Conservation (phyloP, 1,140 invertebrate genomes). For the Drosophila navojoa region DNA sequence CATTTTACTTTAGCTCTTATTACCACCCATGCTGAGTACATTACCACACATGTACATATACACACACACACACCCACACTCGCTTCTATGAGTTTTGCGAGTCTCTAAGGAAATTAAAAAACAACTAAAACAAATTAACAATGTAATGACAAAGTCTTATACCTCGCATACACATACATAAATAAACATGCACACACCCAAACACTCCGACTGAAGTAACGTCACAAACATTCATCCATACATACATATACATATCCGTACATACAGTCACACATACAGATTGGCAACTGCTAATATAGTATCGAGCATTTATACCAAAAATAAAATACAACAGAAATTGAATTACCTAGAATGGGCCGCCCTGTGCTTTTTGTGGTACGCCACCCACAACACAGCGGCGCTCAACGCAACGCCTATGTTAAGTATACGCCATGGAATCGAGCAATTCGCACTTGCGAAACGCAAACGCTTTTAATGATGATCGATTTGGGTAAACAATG, state of each 20-base stretch:
- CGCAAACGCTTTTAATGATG: slow-evolving; percentile 77
- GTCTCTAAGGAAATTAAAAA: slow-evolving; percentile 82
- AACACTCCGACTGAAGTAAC: not conserved
- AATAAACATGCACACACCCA: slow-evolving; percentile 4
- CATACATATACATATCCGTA: too few relatives aligned
- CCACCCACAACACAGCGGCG: not conserved
- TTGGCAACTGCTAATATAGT: slow-evolving; percentile 51
- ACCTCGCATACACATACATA: slow-evolving; percentile 3
- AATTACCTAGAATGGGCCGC: slow-evolving; percentile 63
- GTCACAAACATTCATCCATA: too few relatives aligned
- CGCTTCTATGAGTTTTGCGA: slow-evolving; percentile 74
- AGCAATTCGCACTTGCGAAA: slow-evolving; percentile 72
- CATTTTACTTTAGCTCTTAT: slow-evolving; percentile 80
- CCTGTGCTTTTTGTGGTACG: slow-evolving; percentile 32
- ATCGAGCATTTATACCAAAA: slow-evolving; percentile 59
- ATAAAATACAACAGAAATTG: slow-evolving; percentile 43
- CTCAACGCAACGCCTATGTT: slow-evolving; percentile 25
- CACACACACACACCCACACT: not conserved
- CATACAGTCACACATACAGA: slow-evolving; percentile 7
- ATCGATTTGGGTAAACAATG: slow-evolving; percentile 80
- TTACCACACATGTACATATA: slow-evolving; percentile 28
- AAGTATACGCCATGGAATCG: slow-evolving; percentile 73
- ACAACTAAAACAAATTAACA: slow-evolving; percentile 83
- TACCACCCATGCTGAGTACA: slow-evolving; percentile 64
- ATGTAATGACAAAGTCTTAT: slow-evolving; percentile 79